Evolutionary conservation across 2,888 invertebrate genomes (phyloP).

Genomic region (Drosophila niveifrons): DNA sequence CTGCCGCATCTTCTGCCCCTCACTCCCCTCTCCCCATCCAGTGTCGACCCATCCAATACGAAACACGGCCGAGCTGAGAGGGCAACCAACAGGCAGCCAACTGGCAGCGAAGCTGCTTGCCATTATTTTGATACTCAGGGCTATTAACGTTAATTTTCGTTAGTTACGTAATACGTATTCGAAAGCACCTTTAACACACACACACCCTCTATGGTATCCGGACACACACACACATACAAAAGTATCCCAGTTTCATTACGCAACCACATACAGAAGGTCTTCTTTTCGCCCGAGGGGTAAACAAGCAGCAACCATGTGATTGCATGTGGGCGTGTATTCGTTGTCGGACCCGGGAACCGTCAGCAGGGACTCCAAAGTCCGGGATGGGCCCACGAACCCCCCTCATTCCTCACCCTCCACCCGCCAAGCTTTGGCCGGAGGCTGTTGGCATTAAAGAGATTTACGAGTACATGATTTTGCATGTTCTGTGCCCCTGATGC

Average conservation of each 20-base stretch:
- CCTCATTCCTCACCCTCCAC: conserved; percentile 21
- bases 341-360: conserved; percentile 41
- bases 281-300: conserved; percentile 52
- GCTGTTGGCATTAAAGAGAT: conserved; percentile 82
- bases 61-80: conserved; percentile 39
- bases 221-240: conserved; percentile 18
- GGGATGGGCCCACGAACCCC: conserved; percentile 12
- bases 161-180: conserved; percentile 81
- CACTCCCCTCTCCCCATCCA: background rate
- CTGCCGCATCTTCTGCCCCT: conserved; percentile 15
- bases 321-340: conserved; percentile 44
- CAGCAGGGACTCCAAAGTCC: conserved; percentile 1
- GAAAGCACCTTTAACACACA: conserved; percentile 71
- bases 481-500: conserved; percentile 81
- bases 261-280: conserved; percentile 37
- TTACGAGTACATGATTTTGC: conserved; percentile 84
- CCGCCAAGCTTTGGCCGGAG: conserved; percentile 61
- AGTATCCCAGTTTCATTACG: conserved; percentile 71
- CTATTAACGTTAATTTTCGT: conserved; percentile 82
- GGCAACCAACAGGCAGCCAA: conserved; percentile 60
- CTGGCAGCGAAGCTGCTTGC: conserved; percentile 40
- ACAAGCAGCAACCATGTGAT: conserved; percentile 66
- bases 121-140: conserved; percentile 79
- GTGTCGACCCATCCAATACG: conserved; percentile 24
- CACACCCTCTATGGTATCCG: conserved; percentile 16